A percentile compares a stretch with the other conserved stretches of the same genome.
phyloP scores from a whole-genome alignment of 1,140 invertebrate genomes.

The Anastrepha obliqua region DNA sequence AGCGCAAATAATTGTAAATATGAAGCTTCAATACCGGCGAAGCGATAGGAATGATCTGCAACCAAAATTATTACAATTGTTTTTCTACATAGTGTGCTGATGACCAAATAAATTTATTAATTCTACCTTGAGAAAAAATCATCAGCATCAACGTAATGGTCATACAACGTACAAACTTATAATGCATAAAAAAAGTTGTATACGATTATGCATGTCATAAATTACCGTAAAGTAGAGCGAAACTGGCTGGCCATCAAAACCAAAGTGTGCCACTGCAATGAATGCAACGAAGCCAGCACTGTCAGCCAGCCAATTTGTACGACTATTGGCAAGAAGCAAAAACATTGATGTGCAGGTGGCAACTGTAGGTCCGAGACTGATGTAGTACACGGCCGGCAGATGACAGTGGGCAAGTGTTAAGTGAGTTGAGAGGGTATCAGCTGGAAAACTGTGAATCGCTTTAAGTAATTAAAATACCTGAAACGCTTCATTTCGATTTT shows the following conservation, averaged over 20 bases:
- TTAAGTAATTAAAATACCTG: constrained; percentile 3
- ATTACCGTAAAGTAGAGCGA: constrained; percentile 44
- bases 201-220: constrained; percentile 35
- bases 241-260: constrained; percentile 40
- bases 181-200: constrained; percentile 1
- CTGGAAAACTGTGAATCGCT: neutral
- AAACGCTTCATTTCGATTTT: neutral
- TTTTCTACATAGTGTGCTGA: too few species aligned
- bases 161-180: neutral
- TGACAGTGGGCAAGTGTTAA: neutral
- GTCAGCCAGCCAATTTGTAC: constrained; percentile 22
- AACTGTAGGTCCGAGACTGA: constrained; percentile 9
- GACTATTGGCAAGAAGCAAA: neutral
- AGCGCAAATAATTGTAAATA: too few species aligned
- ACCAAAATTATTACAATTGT: too few species aligned
- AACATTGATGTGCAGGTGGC: constrained; percentile 23
- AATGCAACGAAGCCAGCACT: neutral
- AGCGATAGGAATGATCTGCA: too few species aligned
- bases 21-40: too few species aligned
- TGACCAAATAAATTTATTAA: too few species aligned
- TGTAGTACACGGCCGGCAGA: constrained; percentile 35
- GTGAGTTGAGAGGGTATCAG: neutral
- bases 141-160: too few species aligned
- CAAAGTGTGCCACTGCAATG: constrained; percentile 22
- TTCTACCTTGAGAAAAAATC: too few species aligned